Evolutionary conservation across 2,888 invertebrate species (phyloP).

Genomic region (Gisinianus flammeolus): DNA sequence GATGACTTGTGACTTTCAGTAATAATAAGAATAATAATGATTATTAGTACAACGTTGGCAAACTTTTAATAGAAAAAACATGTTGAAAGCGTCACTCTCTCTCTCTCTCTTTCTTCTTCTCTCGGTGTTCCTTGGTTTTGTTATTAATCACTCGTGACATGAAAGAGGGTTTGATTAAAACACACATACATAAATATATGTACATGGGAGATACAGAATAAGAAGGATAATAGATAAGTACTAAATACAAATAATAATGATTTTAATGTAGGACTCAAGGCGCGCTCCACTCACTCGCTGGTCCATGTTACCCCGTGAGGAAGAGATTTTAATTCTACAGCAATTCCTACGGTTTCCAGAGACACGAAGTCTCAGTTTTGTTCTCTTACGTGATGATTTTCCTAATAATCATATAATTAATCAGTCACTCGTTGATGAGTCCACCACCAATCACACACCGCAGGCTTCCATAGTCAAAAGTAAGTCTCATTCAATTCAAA

Average conservation of each 20-base stretch:
- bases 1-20: background rate
- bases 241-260: too few relatives aligned
- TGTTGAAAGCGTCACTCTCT: background rate
- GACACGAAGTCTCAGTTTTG: conserved; percentile 75
- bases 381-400: conserved; percentile 57
- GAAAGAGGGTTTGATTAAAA: background rate
- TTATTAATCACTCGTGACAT: background rate
- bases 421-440: conserved; percentile 42
- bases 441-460: conserved; percentile 53
- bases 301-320: conserved; percentile 84
- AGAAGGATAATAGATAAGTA: background rate
- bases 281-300: conserved; percentile 85
- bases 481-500: conserved; percentile 45
- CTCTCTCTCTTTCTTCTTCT: background rate
- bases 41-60: background rate
- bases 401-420: conserved; percentile 49
- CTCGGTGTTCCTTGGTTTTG: background rate
- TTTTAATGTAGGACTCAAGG: conserved; percentile 75
- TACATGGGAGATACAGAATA: background rate
- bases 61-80: background rate
- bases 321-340: conserved; percentile 88
- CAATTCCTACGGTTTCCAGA: conserved; percentile 90
- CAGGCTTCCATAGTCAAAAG: conserved; percentile 62
- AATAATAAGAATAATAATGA: background rate
- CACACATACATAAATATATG: background rate